Percentiles rank a stretch among this genome's conserved stretches.
phyloP scores from a whole-genome alignment of 2,113 vertebrate species.

The Podarcis cretensis region DNA sequence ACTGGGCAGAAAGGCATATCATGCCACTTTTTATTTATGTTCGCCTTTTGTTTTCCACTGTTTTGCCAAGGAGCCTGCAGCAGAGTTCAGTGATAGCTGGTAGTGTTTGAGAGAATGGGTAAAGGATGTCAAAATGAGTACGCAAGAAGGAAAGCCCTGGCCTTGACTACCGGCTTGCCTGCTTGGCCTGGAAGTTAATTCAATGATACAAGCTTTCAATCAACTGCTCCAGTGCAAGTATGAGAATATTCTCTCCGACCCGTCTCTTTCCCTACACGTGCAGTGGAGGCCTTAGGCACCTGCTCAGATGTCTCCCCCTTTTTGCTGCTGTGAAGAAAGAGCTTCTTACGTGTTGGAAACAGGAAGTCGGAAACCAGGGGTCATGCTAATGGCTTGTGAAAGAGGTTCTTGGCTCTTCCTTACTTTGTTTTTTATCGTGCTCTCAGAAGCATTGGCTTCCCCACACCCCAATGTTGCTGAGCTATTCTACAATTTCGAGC shows the following conservation, averaged over 20 bases:
- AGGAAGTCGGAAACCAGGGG: constrained; percentile 17
- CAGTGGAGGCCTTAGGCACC: constrained; percentile 32
- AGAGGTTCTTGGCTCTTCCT: constrained; percentile 29
- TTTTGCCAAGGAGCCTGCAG: constrained; percentile 66
- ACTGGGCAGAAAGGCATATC: constrained; percentile 39
- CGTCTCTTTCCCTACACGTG: constrained; percentile 31
- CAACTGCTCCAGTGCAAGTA: constrained; percentile 55
- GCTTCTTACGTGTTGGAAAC: constrained; percentile 44
- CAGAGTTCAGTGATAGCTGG: constrained; percentile 62
- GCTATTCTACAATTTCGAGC: constrained; percentile 1
- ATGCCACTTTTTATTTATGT: constrained; percentile 53
- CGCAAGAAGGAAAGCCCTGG: constrained; percentile 51
- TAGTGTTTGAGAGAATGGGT: constrained; percentile 58
- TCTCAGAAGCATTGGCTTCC: constrained; percentile 34
- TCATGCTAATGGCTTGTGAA: constrained; percentile 56
- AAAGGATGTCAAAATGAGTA: constrained; percentile 66
- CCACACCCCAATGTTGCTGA: constrained; percentile 20
- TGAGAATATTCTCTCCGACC: constrained; percentile 35
- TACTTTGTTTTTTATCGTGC: constrained; percentile 3
- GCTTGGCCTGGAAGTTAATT: constrained; percentile 72
- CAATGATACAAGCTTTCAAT: constrained; percentile 69
- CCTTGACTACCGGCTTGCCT: constrained; percentile 40
- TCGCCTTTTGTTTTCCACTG: constrained; percentile 48
- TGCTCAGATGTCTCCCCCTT: constrained; percentile 44
- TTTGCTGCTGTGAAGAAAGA: constrained; percentile 32